Evolutionary conservation across 2,888 invertebrate species (phyloP), one percentile per base, ranked within the genome.

Genomic region (Zelleria hepariella): DNA sequence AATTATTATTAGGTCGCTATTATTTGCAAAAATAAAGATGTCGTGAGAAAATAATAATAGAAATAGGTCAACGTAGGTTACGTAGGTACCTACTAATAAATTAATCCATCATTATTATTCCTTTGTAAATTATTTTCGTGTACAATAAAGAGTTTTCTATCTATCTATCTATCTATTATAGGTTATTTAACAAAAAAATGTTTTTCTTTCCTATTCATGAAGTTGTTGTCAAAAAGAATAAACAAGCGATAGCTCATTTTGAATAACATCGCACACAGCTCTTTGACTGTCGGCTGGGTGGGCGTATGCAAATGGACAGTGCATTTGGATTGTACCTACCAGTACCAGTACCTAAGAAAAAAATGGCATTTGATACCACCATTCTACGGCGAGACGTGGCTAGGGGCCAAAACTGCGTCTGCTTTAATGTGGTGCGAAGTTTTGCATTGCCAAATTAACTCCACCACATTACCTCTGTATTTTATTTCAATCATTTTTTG

Each of bases 391-490:
- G 68, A 65, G 61, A 64, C 64, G 71, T 85, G 84, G 86, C 83
- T 67, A 62, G 55, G 61, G 65, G 81, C 84, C 85, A 83, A 84
- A 58, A 72, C 72, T 67, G 70, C 67, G 70, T 67, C 66, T 65
- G 67, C 64, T 68, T 69, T 80, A 82, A 83, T 84, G 77, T 78
- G 73, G 81, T 83, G 83, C 77, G 77, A 86, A 83, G 72, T 76
- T 80, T 75, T 70, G 69, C 75, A 67, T 65, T 80, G 80, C 80
- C 82, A 82, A 85, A 82, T 80, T 73, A 80, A 81, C 73, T 74
- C n/a, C 26, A 53, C 24, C 26, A 7, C 18, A 54, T 25, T 26
- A 23, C 10, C 42, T 21, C 21, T 51, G 51, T 4, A 51, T 21
- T 51, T 49, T 23, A 51, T 51, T 51, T 51, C 51, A 51, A 51